Percentiles rank a stretch among this genome's conserved stretches.
Conservation (phyloP, 1,140 invertebrate genomes). For the Hyphantria cunea region DNA sequence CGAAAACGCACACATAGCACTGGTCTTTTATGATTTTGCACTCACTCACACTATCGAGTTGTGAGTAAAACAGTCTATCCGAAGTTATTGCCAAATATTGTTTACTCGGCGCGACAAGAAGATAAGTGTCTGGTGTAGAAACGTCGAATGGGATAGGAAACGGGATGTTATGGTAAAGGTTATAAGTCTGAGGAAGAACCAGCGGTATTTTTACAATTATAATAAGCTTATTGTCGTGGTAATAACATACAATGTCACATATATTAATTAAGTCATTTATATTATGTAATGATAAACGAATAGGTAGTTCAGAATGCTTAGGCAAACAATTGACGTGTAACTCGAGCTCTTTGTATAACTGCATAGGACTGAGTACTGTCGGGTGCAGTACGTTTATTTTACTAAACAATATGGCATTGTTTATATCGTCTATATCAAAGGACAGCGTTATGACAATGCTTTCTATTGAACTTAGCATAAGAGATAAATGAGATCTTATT, state of each 20-base stretch:
- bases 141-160: too few relatives aligned
- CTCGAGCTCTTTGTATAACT: constrained; percentile 16
- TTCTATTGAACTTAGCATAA: constrained; percentile 10
- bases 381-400: constrained; percentile 22
- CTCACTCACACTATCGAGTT: constrained; percentile 2
- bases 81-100: constrained; percentile 7
- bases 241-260: constrained; percentile 7
- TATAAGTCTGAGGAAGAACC: too few relatives aligned
- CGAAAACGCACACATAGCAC: constrained; percentile 13
- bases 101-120: constrained; percentile 2
- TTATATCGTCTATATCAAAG: constrained; percentile 21
- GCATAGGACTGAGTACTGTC: constrained; percentile 20
- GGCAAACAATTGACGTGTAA: too few relatives aligned
- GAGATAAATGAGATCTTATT: constrained; percentile 1
- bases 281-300: constrained; percentile 11
- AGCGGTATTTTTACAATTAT: too few relatives aligned
- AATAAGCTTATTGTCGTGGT: too few relatives aligned
- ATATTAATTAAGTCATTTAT: constrained; percentile 13
- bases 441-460: constrained; percentile 17
- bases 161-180: too few relatives aligned
- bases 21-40: constrained; percentile 6
- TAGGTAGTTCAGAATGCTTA: constrained; percentile 10
- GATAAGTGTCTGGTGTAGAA: too few relatives aligned
- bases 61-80: constrained; percentile 13
- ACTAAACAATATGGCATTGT: constrained; percentile 17